phyloP scores from a whole-genome alignment of 2,888 invertebrate species.

The Callyntrura guangdongensis region DNA sequence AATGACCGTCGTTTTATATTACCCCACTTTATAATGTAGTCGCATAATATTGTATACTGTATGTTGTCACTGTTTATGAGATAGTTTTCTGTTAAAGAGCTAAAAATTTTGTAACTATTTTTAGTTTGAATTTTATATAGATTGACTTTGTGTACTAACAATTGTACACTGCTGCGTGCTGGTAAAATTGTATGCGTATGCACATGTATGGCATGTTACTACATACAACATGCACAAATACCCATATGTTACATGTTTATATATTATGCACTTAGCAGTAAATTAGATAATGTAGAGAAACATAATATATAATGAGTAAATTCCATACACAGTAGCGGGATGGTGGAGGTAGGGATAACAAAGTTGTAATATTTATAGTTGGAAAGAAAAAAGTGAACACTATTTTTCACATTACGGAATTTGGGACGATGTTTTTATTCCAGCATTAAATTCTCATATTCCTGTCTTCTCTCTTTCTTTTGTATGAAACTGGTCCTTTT shows the following conservation, averaged over 20 bases:
- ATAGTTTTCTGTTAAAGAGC: no score
- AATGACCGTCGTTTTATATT: no score
- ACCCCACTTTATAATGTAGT: no score
- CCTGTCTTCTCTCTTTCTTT: conserved; percentile 51
- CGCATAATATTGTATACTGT: no score
- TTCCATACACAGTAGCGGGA: conserved; percentile 38
- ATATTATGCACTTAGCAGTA: conserved; percentile 57
- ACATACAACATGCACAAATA: no score
- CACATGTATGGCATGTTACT: background rate
- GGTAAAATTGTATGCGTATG: background rate
- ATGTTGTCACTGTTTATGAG: no score
- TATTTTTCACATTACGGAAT: conserved; percentile 79
- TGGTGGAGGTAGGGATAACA: conserved; percentile 34
- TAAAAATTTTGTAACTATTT: background rate
- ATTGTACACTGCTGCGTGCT: background rate
- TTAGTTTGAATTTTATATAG: background rate
- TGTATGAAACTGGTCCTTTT: conserved; percentile 22
- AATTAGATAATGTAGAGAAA: no score
- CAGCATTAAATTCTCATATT: conserved; percentile 78
- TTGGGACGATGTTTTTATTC: conserved; percentile 75
- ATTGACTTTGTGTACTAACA: background rate
- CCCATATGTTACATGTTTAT: conserved; percentile 53
- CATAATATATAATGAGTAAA: conserved; percentile 39
- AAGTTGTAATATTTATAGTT: conserved; percentile 49
- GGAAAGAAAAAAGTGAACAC: conserved; percentile 67